These are phyloP conservation scores for Drosophila ercepeae DNA, from an alignment of 1,140 invertebrate species.

Conservation along the genomic window DNA sequence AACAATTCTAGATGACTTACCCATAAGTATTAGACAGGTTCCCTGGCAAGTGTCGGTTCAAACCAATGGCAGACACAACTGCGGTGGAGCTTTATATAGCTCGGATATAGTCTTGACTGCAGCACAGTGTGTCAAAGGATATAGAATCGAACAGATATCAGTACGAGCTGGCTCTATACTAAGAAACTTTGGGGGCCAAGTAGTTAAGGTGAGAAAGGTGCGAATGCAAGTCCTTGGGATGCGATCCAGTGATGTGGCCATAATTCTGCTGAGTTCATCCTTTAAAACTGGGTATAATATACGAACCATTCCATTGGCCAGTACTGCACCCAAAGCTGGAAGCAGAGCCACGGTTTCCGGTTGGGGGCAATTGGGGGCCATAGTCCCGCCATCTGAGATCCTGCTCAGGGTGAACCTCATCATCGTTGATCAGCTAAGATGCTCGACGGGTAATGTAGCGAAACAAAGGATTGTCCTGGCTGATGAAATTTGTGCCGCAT, in stretches of 20 bases:
- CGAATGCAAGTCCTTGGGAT: neutral
- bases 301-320: constrained; percentile 2
- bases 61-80: neutral
- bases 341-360: constrained; percentile 11
- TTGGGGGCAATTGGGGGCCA: constrained; percentile 6
- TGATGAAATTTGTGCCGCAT: constrained; percentile 18
- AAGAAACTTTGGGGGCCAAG: neutral
- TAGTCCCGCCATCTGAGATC: neutral
- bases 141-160: neutral
- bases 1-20: neutral
- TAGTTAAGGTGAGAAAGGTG: neutral
- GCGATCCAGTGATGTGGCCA: constrained; percentile 17
- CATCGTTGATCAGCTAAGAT: neutral
- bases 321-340: neutral
- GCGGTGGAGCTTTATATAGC: constrained; percentile 10
- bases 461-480: neutral
- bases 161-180: constrained; percentile 10
- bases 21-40: neutral
- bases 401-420: neutral
- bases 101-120: constrained; percentile 8
- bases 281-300: neutral
- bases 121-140: constrained; percentile 2
- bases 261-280: neutral
- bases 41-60: constrained; percentile 17
- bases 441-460: neutral